phyloP scores from a whole-genome alignment of 2,888 invertebrate genomes.

The Tenthredo mesomela region DNA sequence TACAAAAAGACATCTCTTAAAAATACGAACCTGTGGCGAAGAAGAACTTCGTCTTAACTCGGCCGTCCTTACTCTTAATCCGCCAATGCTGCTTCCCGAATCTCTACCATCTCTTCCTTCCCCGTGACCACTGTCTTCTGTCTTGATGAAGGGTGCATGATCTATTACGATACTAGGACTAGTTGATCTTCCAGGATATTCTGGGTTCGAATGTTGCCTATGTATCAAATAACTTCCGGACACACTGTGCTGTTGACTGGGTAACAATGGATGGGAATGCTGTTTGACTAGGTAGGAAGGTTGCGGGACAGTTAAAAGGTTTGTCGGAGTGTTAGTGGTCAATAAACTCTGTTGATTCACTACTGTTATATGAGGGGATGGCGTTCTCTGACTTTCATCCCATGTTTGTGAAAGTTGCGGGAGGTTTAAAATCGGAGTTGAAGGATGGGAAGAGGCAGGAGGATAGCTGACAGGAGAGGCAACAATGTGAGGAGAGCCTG shows the following conservation, averaged over 20 bases:
- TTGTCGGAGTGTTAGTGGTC: constrained; percentile 79
- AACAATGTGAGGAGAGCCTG: constrained; percentile 69
- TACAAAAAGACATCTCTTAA: background rate
- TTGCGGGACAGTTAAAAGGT: constrained; percentile 81
- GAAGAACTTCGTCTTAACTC: constrained; percentile 83
- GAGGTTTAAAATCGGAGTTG: constrained; percentile 76
- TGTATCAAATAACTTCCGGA: constrained; percentile 76
- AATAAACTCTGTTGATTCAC: constrained; percentile 82
- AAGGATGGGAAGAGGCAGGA: constrained; percentile 80
- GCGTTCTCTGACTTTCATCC: constrained; percentile 61
- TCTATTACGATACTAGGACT: constrained; percentile 75
- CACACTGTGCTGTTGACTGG: constrained; percentile 79
- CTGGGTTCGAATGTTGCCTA: constrained; percentile 80
- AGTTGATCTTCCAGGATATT: constrained; percentile 80
- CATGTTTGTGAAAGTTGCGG: constrained; percentile 64
- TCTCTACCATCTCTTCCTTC: constrained; percentile 69
- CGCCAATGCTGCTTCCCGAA: constrained; percentile 65
- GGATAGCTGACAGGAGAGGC: constrained; percentile 71
- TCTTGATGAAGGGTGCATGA: constrained; percentile 67
- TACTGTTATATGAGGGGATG: constrained; percentile 57
- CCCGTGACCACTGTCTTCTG: constrained; percentile 73
- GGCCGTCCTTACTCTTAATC: constrained; percentile 80
- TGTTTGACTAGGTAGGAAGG: constrained; percentile 83
- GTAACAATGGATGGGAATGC: constrained; percentile 84
- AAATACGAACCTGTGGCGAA: constrained; percentile 80